A percentile compares a stretch with the other conserved stretches of the same genome.
phyloP scores from a whole-genome alignment of 2,113 vertebrate species.

The Tamias sibiricus region DNA sequence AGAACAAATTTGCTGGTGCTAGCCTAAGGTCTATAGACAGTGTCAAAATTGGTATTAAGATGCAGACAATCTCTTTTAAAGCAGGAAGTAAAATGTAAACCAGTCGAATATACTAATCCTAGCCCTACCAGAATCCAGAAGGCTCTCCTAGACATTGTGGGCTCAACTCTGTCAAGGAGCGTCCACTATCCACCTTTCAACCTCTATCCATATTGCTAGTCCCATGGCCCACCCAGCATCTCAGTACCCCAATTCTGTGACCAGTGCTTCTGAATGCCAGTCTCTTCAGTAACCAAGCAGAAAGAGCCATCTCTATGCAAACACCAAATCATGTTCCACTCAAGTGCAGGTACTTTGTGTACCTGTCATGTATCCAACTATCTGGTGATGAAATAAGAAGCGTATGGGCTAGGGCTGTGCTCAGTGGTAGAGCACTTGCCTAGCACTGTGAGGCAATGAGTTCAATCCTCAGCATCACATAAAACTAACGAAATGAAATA shows the following conservation, averaged over 20 bases:
- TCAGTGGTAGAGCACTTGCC: too few relatives aligned
- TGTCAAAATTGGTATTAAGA: neutral
- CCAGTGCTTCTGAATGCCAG: neutral
- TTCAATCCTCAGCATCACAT: too few relatives aligned
- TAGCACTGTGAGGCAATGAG: too few relatives aligned
- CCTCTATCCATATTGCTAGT: neutral
- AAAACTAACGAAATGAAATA: too few relatives aligned
- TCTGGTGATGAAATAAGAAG: neutral
- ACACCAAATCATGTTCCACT: accelerated
- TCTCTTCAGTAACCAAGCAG: neutral
- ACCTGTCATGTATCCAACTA: neutral
- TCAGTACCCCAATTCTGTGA: accelerated
- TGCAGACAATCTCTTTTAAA: neutral
- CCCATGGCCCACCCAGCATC: neutral
- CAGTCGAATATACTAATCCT: neutral
- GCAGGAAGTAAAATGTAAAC: neutral
- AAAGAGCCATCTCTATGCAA: neutral
- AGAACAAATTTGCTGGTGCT: neutral
- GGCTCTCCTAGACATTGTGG: neutral
- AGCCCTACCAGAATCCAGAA: neutral
- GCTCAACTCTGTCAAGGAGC: neutral
- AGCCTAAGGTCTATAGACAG: neutral
- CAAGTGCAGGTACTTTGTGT: accelerated
- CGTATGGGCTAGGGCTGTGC: neutral
- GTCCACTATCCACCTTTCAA: neutral